These are phyloP conservation scores for Desmophyllum pertusum DNA, from an alignment of 92 coral and sea anemone genomes.

Conservation along the genomic window DNA sequence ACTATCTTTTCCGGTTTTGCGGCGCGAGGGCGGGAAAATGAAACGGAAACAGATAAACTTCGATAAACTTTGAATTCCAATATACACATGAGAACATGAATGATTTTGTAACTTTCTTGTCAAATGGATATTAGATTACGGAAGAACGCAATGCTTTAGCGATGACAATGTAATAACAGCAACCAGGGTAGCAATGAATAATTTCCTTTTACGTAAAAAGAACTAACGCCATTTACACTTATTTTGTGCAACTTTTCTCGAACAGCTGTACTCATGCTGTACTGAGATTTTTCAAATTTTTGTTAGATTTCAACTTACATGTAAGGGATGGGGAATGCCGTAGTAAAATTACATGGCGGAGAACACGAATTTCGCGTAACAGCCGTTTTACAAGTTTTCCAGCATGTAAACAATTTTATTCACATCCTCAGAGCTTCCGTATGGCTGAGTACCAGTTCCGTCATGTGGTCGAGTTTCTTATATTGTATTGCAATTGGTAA, in stretches of 20 bases:
- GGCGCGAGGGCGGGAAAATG: constrained; percentile 39
- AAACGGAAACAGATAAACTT: constrained; percentile 12
- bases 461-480: neutral
- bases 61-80: constrained; percentile 4
- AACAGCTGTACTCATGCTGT: too few species aligned
- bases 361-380: too few species aligned
- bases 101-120: neutral
- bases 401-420: too few species aligned
- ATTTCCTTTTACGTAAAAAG: neutral
- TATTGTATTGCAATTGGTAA: too few species aligned
- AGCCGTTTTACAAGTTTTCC: too few species aligned
- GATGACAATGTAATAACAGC: neutral
- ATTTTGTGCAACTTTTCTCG: too few species aligned
- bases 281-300: too few species aligned
- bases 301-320: too few species aligned
- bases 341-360: too few species aligned
- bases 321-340: too few species aligned
- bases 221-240: neutral
- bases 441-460: too few species aligned
- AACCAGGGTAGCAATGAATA: neutral
- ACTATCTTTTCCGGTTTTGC: constrained; percentile 12
- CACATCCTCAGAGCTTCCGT: too few species aligned
- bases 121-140: neutral
- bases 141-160: neutral
- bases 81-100: constrained; percentile 12